Evolutionary conservation across 2,797 vertebrate genomes (phyloP).

Genomic region (Micrastur ruficollis): DNA sequence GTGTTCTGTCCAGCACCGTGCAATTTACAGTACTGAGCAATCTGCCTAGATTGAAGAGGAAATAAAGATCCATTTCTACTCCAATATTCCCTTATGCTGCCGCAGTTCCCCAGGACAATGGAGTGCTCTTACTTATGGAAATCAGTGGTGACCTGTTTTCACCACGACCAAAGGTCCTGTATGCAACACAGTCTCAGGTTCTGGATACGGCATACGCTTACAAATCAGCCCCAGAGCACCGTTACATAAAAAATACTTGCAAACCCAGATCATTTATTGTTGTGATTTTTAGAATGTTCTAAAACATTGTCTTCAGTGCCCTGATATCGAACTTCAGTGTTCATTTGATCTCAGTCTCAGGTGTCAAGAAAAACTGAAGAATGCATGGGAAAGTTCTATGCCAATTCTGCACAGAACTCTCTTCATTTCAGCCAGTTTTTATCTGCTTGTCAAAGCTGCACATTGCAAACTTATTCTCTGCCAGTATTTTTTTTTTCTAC

Average conservation of each 20-base stretch:
- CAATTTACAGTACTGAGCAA: not conserved
- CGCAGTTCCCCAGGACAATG: not conserved
- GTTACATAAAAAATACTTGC: not conserved
- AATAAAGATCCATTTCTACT: not conserved
- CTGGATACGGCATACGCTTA: not conserved
- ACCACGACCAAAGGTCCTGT: not conserved
- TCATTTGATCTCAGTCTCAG: not conserved
- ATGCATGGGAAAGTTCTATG: not conserved
- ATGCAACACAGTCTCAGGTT: not conserved
- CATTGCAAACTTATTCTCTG: not conserved
- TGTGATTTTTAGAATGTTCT: not conserved
- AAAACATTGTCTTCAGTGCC: not conserved
- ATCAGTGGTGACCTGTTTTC: not conserved
- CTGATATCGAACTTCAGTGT: not conserved
- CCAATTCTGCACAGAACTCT: not conserved
- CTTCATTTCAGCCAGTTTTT: not conserved
- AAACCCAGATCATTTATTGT: not conserved
- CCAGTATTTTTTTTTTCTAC: not conserved
- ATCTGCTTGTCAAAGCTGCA: not conserved
- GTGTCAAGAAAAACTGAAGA: not conserved
- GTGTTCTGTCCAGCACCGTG: not conserved
- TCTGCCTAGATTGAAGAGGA: not conserved
- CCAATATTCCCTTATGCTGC: not conserved
- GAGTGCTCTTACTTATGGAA: not conserved
- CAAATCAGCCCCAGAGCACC: not conserved